Evolutionary conservation across 1,140 invertebrate species (phyloP), one percentile per base, ranked within the genome.

Genomic region (Drosophila micromelanica): DNA sequence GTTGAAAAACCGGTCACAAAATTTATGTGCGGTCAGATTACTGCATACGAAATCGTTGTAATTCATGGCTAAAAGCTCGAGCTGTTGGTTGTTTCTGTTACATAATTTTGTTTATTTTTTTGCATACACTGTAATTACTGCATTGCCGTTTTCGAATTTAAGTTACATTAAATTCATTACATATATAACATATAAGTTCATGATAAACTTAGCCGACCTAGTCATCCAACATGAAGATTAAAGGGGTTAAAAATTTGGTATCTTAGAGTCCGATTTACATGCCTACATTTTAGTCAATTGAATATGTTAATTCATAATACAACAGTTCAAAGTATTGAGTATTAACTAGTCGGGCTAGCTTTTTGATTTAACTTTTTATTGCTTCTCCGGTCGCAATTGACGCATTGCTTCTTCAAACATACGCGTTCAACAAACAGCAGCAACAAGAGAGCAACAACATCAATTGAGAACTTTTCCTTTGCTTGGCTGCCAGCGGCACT

Each of bases 11-110:
- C 27, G 62, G 55, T 49, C 56, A 38, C 38, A 45, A 60, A 89
- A 89, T 89, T 89, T 89, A 82, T 84, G 84, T 82, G 81, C 54
- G 81, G 81, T 89, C 82, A 82, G 82, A 82, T 86, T 86, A 82
- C 84, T 78, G 67, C 79, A 82, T 52, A 76, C 71, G 60, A 59
- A 74, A 59, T 65, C 30, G 64, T 78, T 80, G 81, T 75, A 86
- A 81, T 80, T 86, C 81, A 68, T 76, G 63, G 63, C 55, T 71
- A 49, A 27, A 45, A 27, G 32, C 49, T n/a, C 17, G 27, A 56
- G 11, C 23, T 43, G 6, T 54, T 3, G 15, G 1, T 57, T 57
- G 23, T 32, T 30, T 11, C 13, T 30, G 13, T 2, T 32, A 32
- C 27, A 11, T 12, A 9, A 12, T 30, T 11, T 13, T 30, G 9